Percentiles rank a stretch among this genome's conserved stretches.
Evolutionary conservation across 2,888 invertebrate genomes (phyloP).

Genomic region (Invenusta paracnida): DNA sequence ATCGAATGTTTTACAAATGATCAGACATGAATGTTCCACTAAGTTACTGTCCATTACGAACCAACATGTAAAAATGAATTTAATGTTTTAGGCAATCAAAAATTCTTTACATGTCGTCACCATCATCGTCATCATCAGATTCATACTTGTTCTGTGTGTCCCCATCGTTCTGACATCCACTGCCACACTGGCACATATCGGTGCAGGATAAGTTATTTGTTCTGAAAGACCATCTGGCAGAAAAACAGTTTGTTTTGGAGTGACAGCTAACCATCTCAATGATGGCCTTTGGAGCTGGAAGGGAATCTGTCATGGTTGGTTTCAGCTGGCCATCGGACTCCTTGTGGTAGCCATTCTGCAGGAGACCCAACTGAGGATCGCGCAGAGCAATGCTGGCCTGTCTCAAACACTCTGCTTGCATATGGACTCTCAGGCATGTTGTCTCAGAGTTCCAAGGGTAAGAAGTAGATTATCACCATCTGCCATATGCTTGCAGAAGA

Average conservation of each 20-base stretch:
- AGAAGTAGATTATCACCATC: conserved; percentile 7
- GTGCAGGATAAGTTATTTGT: conserved; percentile 40
- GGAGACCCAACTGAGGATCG: neutral
- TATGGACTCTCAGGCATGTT: conserved; percentile 34
- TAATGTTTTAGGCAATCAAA: too few species aligned
- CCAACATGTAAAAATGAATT: too few species aligned
- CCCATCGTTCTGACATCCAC: neutral
- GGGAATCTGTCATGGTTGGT: conserved; percentile 31
- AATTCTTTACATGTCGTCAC: too few species aligned
- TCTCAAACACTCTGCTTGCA: neutral
- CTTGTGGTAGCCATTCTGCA: conserved; percentile 38
- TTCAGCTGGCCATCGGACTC: conserved; percentile 31
- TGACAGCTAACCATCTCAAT: conserved; percentile 39
- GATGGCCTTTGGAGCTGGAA: conserved; percentile 38
- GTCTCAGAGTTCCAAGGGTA: conserved; percentile 37
- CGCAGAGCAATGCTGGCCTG: neutral
- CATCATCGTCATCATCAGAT: neutral
- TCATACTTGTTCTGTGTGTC: neutral
- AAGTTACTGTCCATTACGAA: too few species aligned
- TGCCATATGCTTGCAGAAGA: conserved; percentile 32
- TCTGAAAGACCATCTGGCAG: conserved; percentile 30
- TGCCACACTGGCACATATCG: conserved; percentile 32
- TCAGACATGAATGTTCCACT: too few species aligned
- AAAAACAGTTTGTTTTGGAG: conserved; percentile 34
- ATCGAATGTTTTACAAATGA: too few species aligned